Evolutionary conservation across 2,113 vertebrate genomes (phyloP).

Genomic region (Sterrhoptilus dennistouni): DNA sequence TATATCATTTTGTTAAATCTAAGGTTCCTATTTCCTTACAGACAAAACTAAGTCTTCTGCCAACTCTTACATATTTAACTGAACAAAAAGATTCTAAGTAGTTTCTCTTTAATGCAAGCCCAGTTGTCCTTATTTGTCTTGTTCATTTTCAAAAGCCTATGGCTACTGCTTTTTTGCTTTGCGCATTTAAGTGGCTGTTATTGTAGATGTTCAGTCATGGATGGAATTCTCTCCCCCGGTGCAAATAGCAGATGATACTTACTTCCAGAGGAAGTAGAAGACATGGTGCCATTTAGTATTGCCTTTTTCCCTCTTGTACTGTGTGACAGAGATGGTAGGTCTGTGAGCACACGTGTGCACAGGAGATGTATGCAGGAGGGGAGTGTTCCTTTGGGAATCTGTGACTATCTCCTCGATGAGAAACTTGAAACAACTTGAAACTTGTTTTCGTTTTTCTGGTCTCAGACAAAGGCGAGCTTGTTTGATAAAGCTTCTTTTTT

Average conservation of each 20-base stretch:
- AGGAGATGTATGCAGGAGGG: neutral
- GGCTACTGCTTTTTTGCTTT: neutral
- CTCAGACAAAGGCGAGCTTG: neutral
- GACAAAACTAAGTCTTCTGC: neutral
- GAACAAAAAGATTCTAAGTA: neutral
- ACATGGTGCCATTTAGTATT: neutral
- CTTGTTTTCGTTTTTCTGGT: neutral
- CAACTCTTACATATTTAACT: neutral
- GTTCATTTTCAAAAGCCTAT: neutral
- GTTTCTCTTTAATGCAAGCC: neutral
- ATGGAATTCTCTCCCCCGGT: neutral
- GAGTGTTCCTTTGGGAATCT: neutral
- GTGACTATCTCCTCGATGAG: neutral
- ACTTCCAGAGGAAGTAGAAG: neutral
- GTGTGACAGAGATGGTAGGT: neutral
- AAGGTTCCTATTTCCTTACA: neutral
- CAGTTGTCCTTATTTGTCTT: neutral
- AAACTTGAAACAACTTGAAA: neutral
- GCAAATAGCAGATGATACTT: neutral
- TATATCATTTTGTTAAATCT: neutral
- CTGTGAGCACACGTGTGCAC: fast-evolving
- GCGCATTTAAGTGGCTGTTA: neutral
- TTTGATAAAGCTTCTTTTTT: neutral
- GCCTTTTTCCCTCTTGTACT: neutral
- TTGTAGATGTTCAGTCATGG: neutral